Base-by-base conservation (phyloP, 1,140 invertebrate genomes). In the Pararge aegeria region DNA sequence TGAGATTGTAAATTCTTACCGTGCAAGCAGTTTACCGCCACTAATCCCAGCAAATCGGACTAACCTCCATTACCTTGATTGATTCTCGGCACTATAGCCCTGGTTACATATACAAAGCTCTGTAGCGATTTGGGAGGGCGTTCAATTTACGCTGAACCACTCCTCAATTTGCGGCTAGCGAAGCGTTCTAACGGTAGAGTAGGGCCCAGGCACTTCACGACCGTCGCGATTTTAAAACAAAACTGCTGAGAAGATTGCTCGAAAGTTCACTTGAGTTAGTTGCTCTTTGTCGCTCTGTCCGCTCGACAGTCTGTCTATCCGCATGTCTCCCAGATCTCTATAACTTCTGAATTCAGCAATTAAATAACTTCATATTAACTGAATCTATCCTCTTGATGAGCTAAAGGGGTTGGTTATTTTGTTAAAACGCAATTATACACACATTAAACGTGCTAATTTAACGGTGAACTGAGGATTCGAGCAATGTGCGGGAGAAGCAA, bases 61-160 rank as follows among this genome's bases (percentile, higher is more conserved):
- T 74, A 79, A 78, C 70, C 78, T 65, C 82, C 71, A 82, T 86
- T 83, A 86, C 80, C 61, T 66, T 82, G 80, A 86, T 86, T 83
- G 83, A 86, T 83, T 83, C 71, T 75, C 74, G 69, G 61, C 61
- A 61, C 59, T 77, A 62, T 64, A 58, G 69, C 66, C 69, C 70
- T 77, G 66, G 76, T 75, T 80, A 80, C 74, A 76, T 73, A 77
- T 70, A 86, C 78, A 82, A 80, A 82, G 79, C 70, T 68, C 66
- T 73, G 62, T 59, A 77, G 70, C 74, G 76, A 80, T 83, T 85
- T 74, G 69, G 70, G 62, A 78, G 62, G 72, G 75, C 74, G 79
- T 84, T 82, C 81, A 82, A 84, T 84, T 84, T 82, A 73, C 71
- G 70, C 70, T 71, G 70, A 77, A 67, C 75, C 77, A 59, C 63